Evolutionary conservation across 2,888 invertebrate genomes (phyloP), one percentile per base, ranked within the genome.

Genomic region (Anoncus sp.): DNA sequence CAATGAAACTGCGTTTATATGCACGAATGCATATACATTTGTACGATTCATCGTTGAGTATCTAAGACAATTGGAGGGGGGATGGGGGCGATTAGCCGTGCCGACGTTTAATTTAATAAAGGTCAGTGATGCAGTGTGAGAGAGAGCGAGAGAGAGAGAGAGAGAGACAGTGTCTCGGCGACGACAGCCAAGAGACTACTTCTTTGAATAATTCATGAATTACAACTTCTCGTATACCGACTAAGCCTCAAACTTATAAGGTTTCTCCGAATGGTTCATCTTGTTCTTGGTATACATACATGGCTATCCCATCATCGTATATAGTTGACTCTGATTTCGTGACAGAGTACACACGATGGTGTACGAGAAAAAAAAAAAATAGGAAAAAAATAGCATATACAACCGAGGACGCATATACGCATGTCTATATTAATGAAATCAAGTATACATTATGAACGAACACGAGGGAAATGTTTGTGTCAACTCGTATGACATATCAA

Each of bases 71-170:
- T n/a, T n/a, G n/a, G n/a, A n/a, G n/a, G n/a, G n/a, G n/a, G n/a
- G n/a, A n/a, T n/a, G n/a, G n/a, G 14, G 45, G 40, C 38, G 51
- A 71, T 76, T 71, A 62, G 51, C 45, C 51, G n/a, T 45, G 75
- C 24, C 43, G 65, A 65, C 84, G 80, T 79, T 86, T 86, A 80
- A 85, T 83, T 84, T 84, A 83, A 86, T 86, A 85, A 87, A 85
- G 82, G 83, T 85, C 82, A 83, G 85, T 86, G 83, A 83, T 79
- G 81, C 77, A 62, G 72, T 69, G 74, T 12, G 65, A 43, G 71
- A 22, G 67, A 55, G 60, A 20, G 38, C 59, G 76, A 10, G 65
- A 35, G 67, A 22, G 66, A 60, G n/a, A n/a, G n/a, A n/a, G n/a
- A n/a, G n/a, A n/a, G n/a, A n/a, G n/a, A n/a, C n/a, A n/a, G n/a